Evolutionary conservation across 2,113 vertebrate genomes (phyloP), one percentile per base, ranked within the genome.

Genomic region (Oreochromis tanganicae): DNA sequence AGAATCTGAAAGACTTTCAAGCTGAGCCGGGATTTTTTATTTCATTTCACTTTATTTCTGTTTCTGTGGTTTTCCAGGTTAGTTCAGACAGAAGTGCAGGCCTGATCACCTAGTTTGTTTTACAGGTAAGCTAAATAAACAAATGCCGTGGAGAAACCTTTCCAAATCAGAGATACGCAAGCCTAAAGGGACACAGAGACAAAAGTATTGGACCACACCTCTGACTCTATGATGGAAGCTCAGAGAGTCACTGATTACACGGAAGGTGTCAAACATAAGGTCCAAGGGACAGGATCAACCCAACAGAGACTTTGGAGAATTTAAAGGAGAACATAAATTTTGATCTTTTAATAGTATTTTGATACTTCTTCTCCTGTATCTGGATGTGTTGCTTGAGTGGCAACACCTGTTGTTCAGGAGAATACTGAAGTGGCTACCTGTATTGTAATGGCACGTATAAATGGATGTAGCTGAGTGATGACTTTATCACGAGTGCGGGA

Each of bases 51-150:
- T 73, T 66, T 27, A 59, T 73, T 5, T 61, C 24, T 52, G 12
- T 41, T 32, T 84, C 61, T 66, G 41, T 21, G n/a, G 4, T 71
- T 78, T 79, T 38, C 2, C 29, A 21, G 46, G 59, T 75, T 41
- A 83, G 68, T 56, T 78, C 56, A 81, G 11, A 24, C 63, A 21
- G 66, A 80, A 54, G 5, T 43, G 46, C n/a, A 41, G 66, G 61
- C 32, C 29, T 10, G 59, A 16, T 84, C 84, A 81, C 56, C 36
- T 57, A 63, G 43, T 54, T 84, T 90, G 63, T 91, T 80, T 87
- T 85, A 82, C 85, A 83, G 82, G 81, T 79, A 10, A 10, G 19
- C 78, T 84, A 66, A 91, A 89, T 90, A 91, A 85, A 84, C 73
- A 71, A 48, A 52, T 61, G 80, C 10, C 2, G 36, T 55, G 43